Base-by-base conservation (phyloP, 2,888 invertebrate genomes). In the Drosophila paucipuncta region DNA sequence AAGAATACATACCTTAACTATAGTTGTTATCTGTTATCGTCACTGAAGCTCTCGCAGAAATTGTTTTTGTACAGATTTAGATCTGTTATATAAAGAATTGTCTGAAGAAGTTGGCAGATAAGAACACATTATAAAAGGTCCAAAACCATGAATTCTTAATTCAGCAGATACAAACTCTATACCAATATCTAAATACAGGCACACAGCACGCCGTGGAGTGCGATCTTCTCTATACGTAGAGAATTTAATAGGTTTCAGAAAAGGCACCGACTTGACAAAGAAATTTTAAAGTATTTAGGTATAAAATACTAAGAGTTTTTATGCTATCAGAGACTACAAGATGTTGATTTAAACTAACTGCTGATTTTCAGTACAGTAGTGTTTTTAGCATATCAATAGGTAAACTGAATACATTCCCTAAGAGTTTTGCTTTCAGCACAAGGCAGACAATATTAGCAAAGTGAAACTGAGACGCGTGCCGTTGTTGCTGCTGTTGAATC, bases 401-500 rank as follows among this genome's bases (percentile, higher is more conserved):
- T 66, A 31, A 52, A 13, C 43, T 25, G 31, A 61, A 39, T 16
- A 35, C 25, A 37, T 37, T 43, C n/a, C n/a, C 18, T 25, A 37
- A 58, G n/a, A 39, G 28, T 16, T 25, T 41, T 35, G 18, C 30
- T 57, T 55, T 33, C 62, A 28, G 37, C 39, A 35, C 7, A 6
- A 50, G 53, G 30, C 61, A 50, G 13, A 25, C 10, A 37, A 57
- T 7, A 47, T 28, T 31, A 63, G 31, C 47, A 59, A 53, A 53
- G 28, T 43, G 57, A 33, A 53, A 37, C 30, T 43, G 35, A 52
- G 60, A 52, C 50, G 50, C 68, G 52, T 75, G 69, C 57, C 64
- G 47, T 16, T 25, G 30, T 25, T 54, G 30, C 31, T 39, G 35
- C 16, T 59, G 41, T 43, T 49, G 30, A 25, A 37, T 30, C 43